Evolutionary conservation across 2,888 invertebrate species (phyloP), one percentile per base, ranked within the genome.

Genomic region (Ecliptopera silaceata): DNA sequence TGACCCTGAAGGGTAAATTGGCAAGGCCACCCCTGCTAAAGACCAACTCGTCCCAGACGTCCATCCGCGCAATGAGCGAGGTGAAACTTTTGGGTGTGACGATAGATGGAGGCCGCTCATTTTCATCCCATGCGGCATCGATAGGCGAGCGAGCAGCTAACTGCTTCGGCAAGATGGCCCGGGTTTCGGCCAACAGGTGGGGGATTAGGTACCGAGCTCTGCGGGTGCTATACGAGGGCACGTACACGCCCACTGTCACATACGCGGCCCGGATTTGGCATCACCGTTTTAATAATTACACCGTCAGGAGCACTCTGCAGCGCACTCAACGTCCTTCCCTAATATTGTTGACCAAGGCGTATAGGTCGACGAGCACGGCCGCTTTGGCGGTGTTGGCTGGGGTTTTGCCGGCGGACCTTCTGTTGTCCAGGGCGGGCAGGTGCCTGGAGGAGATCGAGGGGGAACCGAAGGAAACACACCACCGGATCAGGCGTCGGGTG

Each of bases 381-480:
- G 55, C 55, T 1, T n/a, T 55, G 2, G 44, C 55, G 29, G 48
- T 55, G n/a, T n/a, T n/a, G n/a, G n/a, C n/a, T n/a, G n/a, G n/a
- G n/a, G n/a, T n/a, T n/a, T n/a, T n/a, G n/a, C 36, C 55, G 15
- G 44, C 44, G 5, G 55, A 55, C 32, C 22, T 44, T 12, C 46
- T 15, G n/a, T 10, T 56, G 3, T n/a, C 11, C 5, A 29, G 49
- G 4, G 49, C 56, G 18, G 56, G 49, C 0, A 11, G 56, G 6
- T 18, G 29, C 1, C 3, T 31, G 8, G 47, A 15, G 13, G 50
- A 29, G 1, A 10, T 38, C 3, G 43, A 26, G 4, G 20, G 11
- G 4, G 15, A 34, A 11, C 42, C 42, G 5, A 13, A 12, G 11
- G 42, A 11, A 6, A 10, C 2, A 6, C 22, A 22, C 6, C 5